A percentile compares a stretch with the other conserved stretches of the same genome.
phyloP scores from a whole-genome alignment of 2,888 invertebrate species.

The Drosophila setosimentum region DNA sequence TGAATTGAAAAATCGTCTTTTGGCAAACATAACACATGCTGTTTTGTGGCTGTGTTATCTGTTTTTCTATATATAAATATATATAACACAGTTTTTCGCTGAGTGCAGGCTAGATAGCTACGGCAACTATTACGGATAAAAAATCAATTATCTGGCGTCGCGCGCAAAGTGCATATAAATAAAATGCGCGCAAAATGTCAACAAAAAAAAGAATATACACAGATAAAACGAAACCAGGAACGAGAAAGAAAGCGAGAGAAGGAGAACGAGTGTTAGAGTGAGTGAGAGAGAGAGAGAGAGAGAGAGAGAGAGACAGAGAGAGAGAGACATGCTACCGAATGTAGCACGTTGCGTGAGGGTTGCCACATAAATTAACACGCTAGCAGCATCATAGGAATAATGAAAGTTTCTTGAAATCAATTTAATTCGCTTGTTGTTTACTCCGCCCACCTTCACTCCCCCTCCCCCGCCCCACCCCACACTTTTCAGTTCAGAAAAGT shows the following conservation, averaged over 20 bases:
- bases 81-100: not conserved
- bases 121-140: slow-evolving; percentile 39
- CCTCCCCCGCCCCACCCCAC: not conserved
- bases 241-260: not conserved
- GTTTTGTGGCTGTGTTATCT: not conserved
- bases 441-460: not conserved
- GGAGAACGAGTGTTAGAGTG: no score
- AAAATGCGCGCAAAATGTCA: slow-evolving; percentile 79
- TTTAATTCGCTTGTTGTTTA: slow-evolving; percentile 42
- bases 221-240: slow-evolving; percentile 1
- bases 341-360: slow-evolving; percentile 45
- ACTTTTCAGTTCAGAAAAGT: slow-evolving; percentile 2
- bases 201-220: slow-evolving; percentile 59
- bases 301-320: not conserved
- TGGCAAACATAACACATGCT: not conserved
- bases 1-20: no score
- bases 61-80: no score
- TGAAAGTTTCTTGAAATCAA: slow-evolving; percentile 50
- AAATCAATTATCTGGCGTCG: slow-evolving; percentile 57
- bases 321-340: slow-evolving; percentile 36
- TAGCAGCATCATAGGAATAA: slow-evolving; percentile 15
- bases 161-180: slow-evolving; percentile 77
- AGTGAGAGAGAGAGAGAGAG: not conserved
- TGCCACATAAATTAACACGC: slow-evolving; percentile 46
- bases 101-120: slow-evolving; percentile 13